phyloP scores from a whole-genome alignment of 2,797 vertebrate species.

The Sebastes diaconus region DNA sequence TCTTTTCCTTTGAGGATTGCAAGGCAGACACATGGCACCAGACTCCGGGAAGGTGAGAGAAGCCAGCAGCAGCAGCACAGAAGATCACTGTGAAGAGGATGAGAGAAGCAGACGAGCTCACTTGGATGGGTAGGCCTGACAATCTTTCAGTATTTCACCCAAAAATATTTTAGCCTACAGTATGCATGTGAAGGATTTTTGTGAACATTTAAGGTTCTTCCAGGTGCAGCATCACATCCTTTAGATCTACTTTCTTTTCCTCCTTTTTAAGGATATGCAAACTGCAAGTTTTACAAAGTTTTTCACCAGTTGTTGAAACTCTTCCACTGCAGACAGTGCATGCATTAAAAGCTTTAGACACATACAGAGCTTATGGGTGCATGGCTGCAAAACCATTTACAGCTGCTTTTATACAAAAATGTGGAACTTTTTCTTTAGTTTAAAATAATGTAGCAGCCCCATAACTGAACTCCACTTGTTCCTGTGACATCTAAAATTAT shows the following conservation, averaged over 20 bases:
- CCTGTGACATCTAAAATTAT: not conserved
- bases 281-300: not conserved
- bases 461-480: not conserved
- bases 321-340: not conserved
- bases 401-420: not conserved
- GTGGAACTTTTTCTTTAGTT: not conserved
- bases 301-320: not conserved
- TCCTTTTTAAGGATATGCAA: not conserved
- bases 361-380: not conserved
- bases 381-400: not conserved
- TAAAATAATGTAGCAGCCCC: not conserved
- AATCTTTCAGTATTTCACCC: not conserved
- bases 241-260: not conserved
- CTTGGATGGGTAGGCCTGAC: slow-evolving; percentile 21
- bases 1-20: not conserved
- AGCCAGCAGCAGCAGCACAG: not conserved
- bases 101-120: not conserved
- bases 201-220: not conserved
- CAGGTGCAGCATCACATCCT: not conserved
- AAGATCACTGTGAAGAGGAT: slow-evolving; percentile 14
- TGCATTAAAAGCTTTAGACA: not conserved
- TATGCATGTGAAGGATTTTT: not conserved
- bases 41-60: not conserved
- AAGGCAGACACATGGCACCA: not conserved
- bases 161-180: not conserved